Evolutionary conservation across 2,113 vertebrate genomes (phyloP).

Genomic region (Macroglossus sobrinus): DNA sequence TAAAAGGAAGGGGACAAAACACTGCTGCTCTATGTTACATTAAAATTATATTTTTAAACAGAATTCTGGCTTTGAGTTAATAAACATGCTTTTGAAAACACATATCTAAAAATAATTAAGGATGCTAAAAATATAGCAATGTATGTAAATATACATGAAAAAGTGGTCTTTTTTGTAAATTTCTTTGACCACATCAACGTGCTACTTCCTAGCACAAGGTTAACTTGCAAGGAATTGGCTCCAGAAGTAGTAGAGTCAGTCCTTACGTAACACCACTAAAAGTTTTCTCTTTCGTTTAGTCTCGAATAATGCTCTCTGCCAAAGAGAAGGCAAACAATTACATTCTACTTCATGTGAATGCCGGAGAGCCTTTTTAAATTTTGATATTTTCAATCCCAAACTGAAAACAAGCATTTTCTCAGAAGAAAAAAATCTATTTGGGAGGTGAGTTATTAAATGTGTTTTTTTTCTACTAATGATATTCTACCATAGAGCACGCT

Average conservation of each 20-base stretch:
- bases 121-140: constrained; percentile 53
- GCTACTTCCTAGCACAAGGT: neutral
- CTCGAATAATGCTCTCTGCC: neutral
- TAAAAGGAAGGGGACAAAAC: constrained; percentile 63
- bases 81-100: constrained; percentile 64
- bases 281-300: constrained; percentile 29
- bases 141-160: constrained; percentile 5
- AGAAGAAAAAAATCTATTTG: neutral
- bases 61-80: constrained; percentile 38
- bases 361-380: constrained; percentile 33
- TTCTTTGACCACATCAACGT: neutral
- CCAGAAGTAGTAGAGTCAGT: neutral
- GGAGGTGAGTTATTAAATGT: constrained; percentile 49
- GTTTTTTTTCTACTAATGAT: constrained; percentile 44
- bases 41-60: constrained; percentile 65
- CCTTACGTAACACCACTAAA: neutral
- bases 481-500: constrained; percentile 37
- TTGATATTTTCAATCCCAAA: constrained; percentile 43
- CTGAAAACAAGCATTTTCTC: constrained; percentile 52
- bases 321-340: neutral
- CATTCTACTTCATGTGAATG: constrained; percentile 33
- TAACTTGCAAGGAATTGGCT: neutral
- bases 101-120: neutral
- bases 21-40: constrained; percentile 50
- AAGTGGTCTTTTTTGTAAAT: constrained; percentile 11